Conservation (phyloP, 2,113 vertebrate genomes). For the Varanus salvator region DNA sequence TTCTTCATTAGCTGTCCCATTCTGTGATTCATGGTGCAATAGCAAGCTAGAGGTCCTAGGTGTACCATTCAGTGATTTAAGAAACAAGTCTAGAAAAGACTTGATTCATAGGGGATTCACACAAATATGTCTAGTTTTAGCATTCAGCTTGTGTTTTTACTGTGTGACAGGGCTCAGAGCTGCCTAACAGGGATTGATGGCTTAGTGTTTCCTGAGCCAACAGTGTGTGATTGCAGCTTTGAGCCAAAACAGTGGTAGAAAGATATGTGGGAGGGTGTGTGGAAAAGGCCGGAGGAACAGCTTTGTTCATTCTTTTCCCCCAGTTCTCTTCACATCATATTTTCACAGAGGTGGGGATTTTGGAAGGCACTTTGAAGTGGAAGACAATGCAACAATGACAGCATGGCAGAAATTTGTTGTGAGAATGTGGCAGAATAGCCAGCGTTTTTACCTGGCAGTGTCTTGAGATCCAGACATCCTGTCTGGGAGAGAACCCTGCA, state of each 20-base stretch:
- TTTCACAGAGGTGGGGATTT: neutral
- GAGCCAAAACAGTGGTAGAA: neutral
- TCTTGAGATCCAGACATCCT: neutral
- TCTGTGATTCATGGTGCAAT: neutral
- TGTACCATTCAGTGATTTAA: neutral
- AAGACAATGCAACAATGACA: neutral
- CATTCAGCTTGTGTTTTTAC: neutral
- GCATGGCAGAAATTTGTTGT: neutral
- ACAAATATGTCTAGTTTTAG: neutral
- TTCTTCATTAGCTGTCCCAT: neutral
- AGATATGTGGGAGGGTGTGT: constrained; percentile 7
- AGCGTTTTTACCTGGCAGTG: neutral
- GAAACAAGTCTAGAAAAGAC: neutral
- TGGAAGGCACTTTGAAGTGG: neutral
- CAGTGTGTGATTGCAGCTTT: neutral
- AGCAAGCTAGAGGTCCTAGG: neutral
- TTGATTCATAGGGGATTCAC: rapidly evolving
- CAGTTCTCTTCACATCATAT: neutral
- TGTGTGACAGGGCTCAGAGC: constrained; percentile 6
- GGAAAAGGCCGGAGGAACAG: neutral
- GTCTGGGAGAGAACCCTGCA: neutral
- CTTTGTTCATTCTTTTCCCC: neutral
- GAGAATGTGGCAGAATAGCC: neutral
- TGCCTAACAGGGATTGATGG: constrained; percentile 1
- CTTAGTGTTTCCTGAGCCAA: constrained; percentile 34